A percentile compares a stretch with the other conserved stretches of the same genome.
These are phyloP conservation scores for Takifugu ocellatus DNA, from an alignment of 2,797 vertebrate genomes.

Conservation along the genomic window DNA sequence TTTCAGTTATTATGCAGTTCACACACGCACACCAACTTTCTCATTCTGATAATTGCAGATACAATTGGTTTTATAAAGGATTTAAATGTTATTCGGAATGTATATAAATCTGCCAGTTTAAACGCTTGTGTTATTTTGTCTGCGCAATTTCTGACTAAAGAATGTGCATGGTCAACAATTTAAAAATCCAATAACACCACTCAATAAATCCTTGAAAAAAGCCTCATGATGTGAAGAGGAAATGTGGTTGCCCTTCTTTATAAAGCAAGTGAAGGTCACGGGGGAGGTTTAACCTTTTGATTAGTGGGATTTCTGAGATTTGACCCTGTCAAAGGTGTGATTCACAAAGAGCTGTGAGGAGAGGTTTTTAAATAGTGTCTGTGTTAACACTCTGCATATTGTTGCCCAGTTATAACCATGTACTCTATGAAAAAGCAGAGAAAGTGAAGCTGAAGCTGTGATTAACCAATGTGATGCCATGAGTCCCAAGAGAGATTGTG, in stretches of 20 bases:
- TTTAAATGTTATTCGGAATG: slow-evolving; percentile 18
- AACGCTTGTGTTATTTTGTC: background rate
- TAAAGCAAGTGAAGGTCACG: slow-evolving; percentile 68
- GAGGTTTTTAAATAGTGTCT: slow-evolving; percentile 34
- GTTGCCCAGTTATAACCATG: slow-evolving; percentile 38
- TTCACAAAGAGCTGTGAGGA: slow-evolving; percentile 27
- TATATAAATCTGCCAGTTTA: slow-evolving; percentile 22
- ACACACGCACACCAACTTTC: too few relatives aligned
- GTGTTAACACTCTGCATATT: slow-evolving; percentile 38
- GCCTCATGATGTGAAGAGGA: slow-evolving; percentile 33
- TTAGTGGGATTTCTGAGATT: slow-evolving; percentile 69
- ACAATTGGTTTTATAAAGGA: background rate
- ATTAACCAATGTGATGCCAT: slow-evolving; percentile 68
- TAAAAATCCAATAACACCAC: slow-evolving; percentile 50
- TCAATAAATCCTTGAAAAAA: slow-evolving; percentile 51
- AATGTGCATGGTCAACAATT: slow-evolving; percentile 53
- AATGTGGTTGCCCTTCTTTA: slow-evolving; percentile 57
- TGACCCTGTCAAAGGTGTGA: slow-evolving; percentile 57
- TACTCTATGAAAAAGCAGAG: slow-evolving; percentile 41
- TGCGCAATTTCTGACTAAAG: slow-evolving; percentile 18
- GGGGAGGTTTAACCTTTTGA: slow-evolving; percentile 70
- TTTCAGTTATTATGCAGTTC: background rate
- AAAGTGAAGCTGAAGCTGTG: slow-evolving; percentile 65
- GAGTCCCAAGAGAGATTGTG: slow-evolving; percentile 58
- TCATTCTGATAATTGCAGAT: background rate